phyloP scores from a whole-genome alignment of 2,113 vertebrate genomes.

The Cyrtonyx montezumae region DNA sequence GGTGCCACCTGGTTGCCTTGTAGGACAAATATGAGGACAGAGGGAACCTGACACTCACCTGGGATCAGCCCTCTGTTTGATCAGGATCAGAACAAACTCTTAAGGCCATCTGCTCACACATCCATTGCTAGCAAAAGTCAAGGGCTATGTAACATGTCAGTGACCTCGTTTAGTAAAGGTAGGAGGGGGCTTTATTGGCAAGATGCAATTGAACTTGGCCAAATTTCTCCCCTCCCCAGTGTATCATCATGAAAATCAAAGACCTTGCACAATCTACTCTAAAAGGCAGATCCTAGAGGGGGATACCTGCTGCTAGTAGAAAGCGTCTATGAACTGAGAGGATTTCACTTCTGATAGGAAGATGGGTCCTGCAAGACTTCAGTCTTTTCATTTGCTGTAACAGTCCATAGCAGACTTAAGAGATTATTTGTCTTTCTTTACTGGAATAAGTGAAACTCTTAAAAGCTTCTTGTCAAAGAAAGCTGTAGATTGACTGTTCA shows the following conservation, averaged over 20 bases:
- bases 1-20: not conserved
- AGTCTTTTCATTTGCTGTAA: not conserved
- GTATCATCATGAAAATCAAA: not conserved
- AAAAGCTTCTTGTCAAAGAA: not conserved
- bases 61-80: not conserved
- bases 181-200: not conserved
- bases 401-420: not conserved
- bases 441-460: not conserved
- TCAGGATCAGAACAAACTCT: not conserved
- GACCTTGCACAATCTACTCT: not conserved
- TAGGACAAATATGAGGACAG: not conserved
- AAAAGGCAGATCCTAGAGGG: not conserved
- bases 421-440: not conserved
- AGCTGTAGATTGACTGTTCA: not conserved
- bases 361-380: not conserved
- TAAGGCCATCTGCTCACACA: not conserved
- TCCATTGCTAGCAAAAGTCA: not conserved
- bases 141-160: not conserved
- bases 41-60: fast-evolving
- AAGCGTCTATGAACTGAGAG: not conserved
- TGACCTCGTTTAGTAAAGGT: not conserved
- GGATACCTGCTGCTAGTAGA: not conserved
- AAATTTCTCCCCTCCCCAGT: not conserved
- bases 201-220: not conserved
- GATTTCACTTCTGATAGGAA: not conserved